phyloP scores from a whole-genome alignment of 2,113 vertebrate species.

The Hypomesus transpacificus region DNA sequence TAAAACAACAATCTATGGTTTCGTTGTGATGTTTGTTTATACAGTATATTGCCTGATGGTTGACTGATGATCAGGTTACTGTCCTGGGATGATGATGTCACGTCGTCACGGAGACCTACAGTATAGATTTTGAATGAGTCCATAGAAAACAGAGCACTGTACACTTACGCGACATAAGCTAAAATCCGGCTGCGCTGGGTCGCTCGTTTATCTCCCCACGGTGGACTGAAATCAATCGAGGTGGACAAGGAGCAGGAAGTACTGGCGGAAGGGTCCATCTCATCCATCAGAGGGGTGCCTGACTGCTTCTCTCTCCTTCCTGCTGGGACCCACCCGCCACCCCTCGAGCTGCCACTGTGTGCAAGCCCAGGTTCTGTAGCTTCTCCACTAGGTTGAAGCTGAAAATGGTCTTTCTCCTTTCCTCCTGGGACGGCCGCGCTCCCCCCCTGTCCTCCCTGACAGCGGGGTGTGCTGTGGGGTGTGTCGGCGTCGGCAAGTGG shows the following conservation, averaged over 20 bases:
- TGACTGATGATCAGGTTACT: conserved; percentile 20
- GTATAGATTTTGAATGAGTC: conserved; percentile 20
- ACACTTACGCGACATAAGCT: conserved; percentile 2
- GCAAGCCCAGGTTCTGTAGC: conserved; percentile 74
- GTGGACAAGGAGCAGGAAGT: conserved; percentile 12
- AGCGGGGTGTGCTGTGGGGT: not conserved
- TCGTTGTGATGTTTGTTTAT: conserved; percentile 22
- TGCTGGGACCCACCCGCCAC: conserved; percentile 21
- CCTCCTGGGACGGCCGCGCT: not conserved
- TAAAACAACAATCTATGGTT: conserved; percentile 31
- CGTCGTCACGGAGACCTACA: not conserved
- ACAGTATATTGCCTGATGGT: not conserved
- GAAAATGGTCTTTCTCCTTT: conserved; percentile 58
- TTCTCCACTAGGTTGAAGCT: conserved; percentile 80
- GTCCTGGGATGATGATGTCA: conserved; percentile 55
- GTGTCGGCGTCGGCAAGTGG: not conserved
- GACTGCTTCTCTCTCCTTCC: conserved; percentile 14
- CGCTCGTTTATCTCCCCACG: no score
- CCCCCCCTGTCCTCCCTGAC: conserved; percentile 5
- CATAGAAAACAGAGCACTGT: conserved; percentile 38
- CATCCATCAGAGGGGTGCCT: conserved; percentile 17
- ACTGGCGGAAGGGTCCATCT: conserved; percentile 7
- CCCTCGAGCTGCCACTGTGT: conserved; percentile 73
- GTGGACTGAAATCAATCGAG: conserved; percentile 35
- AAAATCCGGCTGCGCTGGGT: conserved; percentile 37